A percentile compares a stretch with the other conserved stretches of the same genome.
These are phyloP conservation scores for Nannoperca obscura DNA, from an alignment of 2,797 vertebrate species.

Conservation along the genomic window DNA sequence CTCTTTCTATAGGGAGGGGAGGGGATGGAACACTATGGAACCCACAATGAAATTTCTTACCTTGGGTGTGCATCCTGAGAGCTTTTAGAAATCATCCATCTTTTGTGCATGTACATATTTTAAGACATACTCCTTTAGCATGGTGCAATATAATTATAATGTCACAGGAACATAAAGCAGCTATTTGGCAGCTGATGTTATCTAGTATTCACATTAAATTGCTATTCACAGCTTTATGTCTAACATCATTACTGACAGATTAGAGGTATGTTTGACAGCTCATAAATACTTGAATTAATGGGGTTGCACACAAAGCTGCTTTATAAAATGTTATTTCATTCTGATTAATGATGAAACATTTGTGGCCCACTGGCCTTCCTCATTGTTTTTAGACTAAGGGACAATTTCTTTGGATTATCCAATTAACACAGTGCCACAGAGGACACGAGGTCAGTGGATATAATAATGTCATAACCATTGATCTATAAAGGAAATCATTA, in stretches of 20 bases:
- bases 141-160: slow-evolving; percentile 4
- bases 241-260: slow-evolving; percentile 13
- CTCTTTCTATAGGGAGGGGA: slow-evolving; percentile 35
- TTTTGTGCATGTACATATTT: background rate
- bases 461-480: background rate
- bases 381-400: slow-evolving; percentile 11
- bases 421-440: slow-evolving; percentile 16
- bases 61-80: background rate
- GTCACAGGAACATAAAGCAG: slow-evolving; percentile 4
- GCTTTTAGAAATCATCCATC: slow-evolving; percentile 5
- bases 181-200: slow-evolving; percentile 9
- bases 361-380: background rate
- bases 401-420: background rate
- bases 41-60: slow-evolving; percentile 17
- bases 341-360: slow-evolving; percentile 23
- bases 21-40: slow-evolving; percentile 11
- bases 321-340: slow-evolving; percentile 23
- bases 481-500: background rate
- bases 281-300: slow-evolving; percentile 29
- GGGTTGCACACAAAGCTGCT: slow-evolving; percentile 14
- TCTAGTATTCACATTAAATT: slow-evolving; percentile 13
- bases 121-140: background rate
- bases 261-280: slow-evolving; percentile 32
- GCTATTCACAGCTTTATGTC: background rate
- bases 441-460: background rate